These are phyloP conservation scores for Lonchura striata DNA, from an alignment of 2,113 vertebrate species.

Conservation along the genomic window DNA sequence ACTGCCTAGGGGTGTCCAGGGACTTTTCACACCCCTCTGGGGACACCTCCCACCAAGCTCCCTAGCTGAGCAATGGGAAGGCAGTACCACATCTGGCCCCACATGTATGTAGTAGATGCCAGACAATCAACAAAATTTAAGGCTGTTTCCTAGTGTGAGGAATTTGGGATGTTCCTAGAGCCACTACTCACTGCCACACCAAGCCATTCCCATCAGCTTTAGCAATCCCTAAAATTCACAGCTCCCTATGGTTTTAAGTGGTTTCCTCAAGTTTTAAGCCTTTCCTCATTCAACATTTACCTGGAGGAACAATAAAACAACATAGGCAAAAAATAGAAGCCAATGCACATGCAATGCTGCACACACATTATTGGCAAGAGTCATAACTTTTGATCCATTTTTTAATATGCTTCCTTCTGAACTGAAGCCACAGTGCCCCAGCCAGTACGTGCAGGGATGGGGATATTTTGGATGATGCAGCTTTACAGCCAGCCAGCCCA, in stretches of 20 bases:
- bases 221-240: background rate
- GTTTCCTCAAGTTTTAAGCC: background rate
- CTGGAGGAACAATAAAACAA: slow-evolving; percentile 44
- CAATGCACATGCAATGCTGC: background rate
- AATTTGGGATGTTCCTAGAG: background rate
- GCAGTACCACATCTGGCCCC: background rate
- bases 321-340: slow-evolving; percentile 14
- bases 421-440: background rate
- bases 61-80: background rate
- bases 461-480: background rate
- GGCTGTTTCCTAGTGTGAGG: background rate
- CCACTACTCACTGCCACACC: background rate
- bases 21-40: rapidly evolving
- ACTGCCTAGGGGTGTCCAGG: background rate
- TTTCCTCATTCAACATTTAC: slow-evolving; percentile 46
- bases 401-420: slow-evolving; percentile 64
- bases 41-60: rapidly evolving
- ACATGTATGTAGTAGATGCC: background rate
- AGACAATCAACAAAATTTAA: background rate
- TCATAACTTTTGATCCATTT: slow-evolving; percentile 47
- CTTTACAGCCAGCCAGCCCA: slow-evolving; percentile 24
- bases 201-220: background rate
- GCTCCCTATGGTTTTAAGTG: background rate
- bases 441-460: background rate
- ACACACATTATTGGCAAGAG: slow-evolving; percentile 18